These are phyloP conservation scores for Meandrusa payeni DNA, from an alignment of 2,888 invertebrate genomes.

Conservation along the genomic window DNA sequence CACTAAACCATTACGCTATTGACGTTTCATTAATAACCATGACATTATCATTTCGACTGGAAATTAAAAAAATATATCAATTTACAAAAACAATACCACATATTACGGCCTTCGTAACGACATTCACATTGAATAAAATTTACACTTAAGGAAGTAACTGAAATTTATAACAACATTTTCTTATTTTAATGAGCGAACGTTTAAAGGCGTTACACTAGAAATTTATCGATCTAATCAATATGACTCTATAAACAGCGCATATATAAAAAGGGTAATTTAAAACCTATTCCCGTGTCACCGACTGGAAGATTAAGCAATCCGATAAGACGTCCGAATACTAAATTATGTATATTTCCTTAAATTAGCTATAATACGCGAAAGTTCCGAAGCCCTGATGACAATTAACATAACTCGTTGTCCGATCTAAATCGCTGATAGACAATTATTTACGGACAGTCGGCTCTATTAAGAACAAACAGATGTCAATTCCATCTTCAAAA, in stretches of 20 bases:
- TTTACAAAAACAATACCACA: too few relatives aligned
- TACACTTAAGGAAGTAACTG: slow-evolving; percentile 36
- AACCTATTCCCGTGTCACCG: slow-evolving; percentile 21
- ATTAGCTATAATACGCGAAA: slow-evolving; percentile 16
- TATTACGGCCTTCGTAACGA: slow-evolving; percentile 27
- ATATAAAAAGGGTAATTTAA: slow-evolving; percentile 40
- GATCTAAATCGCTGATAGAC: slow-evolving; percentile 14
- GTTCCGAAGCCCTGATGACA: slow-evolving; percentile 13
- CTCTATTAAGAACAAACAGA: slow-evolving; percentile 7
- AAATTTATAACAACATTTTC: slow-evolving; percentile 49
- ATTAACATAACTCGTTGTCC: slow-evolving; percentile 19
- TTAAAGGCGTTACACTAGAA: slow-evolving; percentile 37
- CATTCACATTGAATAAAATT: slow-evolving; percentile 49
- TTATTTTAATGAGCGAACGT: slow-evolving; percentile 44
- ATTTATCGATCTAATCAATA: slow-evolving; percentile 49
- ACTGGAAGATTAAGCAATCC: slow-evolving; percentile 14
- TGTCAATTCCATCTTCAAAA: too few relatives aligned
- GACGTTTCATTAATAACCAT: too few relatives aligned
- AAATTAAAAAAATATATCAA: too few relatives aligned
- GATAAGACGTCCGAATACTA: slow-evolving; percentile 14
- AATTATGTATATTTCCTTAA: slow-evolving; percentile 18
- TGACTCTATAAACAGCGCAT: slow-evolving; percentile 42
- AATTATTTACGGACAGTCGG: slow-evolving; percentile 10
- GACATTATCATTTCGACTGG: too few relatives aligned
- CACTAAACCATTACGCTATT: too few relatives aligned